phyloP scores from a whole-genome alignment of 2,797 vertebrate species.

The Myotis findleyi region DNA sequence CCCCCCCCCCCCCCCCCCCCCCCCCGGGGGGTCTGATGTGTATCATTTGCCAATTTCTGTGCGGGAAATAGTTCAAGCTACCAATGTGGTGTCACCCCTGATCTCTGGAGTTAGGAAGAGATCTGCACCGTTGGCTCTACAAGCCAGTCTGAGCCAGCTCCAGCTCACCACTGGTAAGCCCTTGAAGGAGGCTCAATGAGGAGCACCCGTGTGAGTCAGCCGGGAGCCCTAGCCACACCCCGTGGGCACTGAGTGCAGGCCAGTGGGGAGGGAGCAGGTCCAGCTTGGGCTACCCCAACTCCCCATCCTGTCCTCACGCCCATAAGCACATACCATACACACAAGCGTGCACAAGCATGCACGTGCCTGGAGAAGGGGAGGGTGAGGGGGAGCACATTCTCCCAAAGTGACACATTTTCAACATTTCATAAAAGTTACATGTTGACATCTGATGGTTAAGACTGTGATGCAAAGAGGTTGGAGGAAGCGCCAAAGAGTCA shows the following conservation, averaged over 20 bases:
- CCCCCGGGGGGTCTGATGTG: neutral
- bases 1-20: no score
- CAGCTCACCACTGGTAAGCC: neutral
- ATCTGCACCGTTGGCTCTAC: neutral
- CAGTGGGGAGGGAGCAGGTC: neutral
- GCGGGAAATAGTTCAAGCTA: neutral
- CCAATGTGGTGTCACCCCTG: neutral
- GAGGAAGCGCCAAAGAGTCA: neutral
- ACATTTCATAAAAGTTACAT: neutral
- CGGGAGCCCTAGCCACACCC: neutral
- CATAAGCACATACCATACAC: neutral
- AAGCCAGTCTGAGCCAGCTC: neutral
- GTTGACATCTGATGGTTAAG: neutral
- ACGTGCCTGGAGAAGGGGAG: neutral
- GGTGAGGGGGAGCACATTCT: neutral
- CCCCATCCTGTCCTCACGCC: neutral
- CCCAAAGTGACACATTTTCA: neutral
- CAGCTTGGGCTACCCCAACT: neutral
- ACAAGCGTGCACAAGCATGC: neutral
- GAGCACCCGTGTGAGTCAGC: neutral
- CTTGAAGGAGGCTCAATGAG: neutral
- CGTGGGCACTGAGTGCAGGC: neutral
- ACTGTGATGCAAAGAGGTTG: neutral
- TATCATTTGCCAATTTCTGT: neutral
- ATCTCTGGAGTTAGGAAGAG: neutral